Conservation (phyloP, 2,888 invertebrate species). For the Trichopria drosophilae region DNA sequence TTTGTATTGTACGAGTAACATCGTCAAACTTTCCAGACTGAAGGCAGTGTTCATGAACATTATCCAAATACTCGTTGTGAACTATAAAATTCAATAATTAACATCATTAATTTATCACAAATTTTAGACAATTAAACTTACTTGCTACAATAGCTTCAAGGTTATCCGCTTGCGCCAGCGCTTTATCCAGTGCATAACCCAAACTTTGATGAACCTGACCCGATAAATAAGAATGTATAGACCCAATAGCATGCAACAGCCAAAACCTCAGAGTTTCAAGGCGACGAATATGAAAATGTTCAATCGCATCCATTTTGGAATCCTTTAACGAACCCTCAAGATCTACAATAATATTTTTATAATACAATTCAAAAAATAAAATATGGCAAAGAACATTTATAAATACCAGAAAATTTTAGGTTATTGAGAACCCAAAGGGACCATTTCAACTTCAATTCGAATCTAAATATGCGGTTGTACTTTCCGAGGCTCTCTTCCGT, state of each 20-base stretch:
- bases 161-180: constrained; percentile 47
- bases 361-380: constrained; percentile 1
- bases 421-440: constrained; percentile 61
- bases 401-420: constrained; percentile 55
- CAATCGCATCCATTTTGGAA: constrained; percentile 40
- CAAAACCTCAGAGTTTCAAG: constrained; percentile 62
- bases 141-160: constrained; percentile 51
- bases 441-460: constrained; percentile 63
- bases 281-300: constrained; percentile 55
- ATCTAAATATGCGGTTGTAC: constrained; percentile 59
- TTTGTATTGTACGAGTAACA: constrained; percentile 50
- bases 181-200: constrained; percentile 49
- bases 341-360: constrained; percentile 38
- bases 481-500: constrained; percentile 47
- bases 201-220: constrained; percentile 59
- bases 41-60: constrained; percentile 54
- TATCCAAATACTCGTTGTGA: constrained; percentile 53
- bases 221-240: constrained; percentile 62
- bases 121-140: constrained; percentile 22
- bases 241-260: constrained; percentile 62
- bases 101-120: not conserved
- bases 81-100: constrained; percentile 39
- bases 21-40: constrained; percentile 50
- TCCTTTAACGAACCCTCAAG: constrained; percentile 42
- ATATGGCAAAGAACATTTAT: not conserved